Evolutionary conservation across 2,888 invertebrate species (phyloP), one percentile per base, ranked within the genome.

Genomic region (Scrobipalpa atriplicella): DNA sequence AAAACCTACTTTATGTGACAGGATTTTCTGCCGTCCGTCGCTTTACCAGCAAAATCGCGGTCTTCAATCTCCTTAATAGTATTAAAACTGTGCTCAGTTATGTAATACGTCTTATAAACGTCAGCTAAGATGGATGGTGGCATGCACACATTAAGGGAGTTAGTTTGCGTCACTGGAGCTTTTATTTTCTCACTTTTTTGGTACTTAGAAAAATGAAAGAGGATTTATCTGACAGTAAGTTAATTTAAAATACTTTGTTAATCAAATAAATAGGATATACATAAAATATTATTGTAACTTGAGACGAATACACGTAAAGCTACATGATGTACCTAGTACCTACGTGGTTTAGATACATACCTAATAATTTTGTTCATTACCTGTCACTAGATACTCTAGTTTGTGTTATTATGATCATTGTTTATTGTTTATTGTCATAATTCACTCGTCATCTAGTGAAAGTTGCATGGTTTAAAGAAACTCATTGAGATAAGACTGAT

Each of bases 71-170:
- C 62, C 62, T 16, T 62, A 62, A 62, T 62, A 47, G 47, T 62
- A 62, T 62, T 62, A 62, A 62, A 62, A 62, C 62, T 62, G 58
- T 58, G 62, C 62, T 62, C 47, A 62, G 62, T 62, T 62, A 62
- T 62, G 62, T 62, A 62, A 62, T 62, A 62, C 62, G 62, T 47
- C 62, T 62, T 62, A 58, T 58, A 58, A 58, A 36, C 58, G 58
- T 58, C 58, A 58, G 58, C n/a, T 16, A 58, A 58, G 58, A 58
- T 58, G 58, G 58, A 58, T 58, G 58, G 56, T n/a, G 56, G 58
- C 58, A 38, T 29, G 38, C 47, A 62, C 47, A 47, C 62, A 62
- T 47, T 21, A 62, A 62, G 62, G 58, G 58, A 58, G 58, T 38
- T 58, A 38, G 58, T 58, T 58, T 58, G 58, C 29, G 38, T 29